Conservation (phyloP, 2,888 invertebrate species). For the Diaprepes abbreviatus region DNA sequence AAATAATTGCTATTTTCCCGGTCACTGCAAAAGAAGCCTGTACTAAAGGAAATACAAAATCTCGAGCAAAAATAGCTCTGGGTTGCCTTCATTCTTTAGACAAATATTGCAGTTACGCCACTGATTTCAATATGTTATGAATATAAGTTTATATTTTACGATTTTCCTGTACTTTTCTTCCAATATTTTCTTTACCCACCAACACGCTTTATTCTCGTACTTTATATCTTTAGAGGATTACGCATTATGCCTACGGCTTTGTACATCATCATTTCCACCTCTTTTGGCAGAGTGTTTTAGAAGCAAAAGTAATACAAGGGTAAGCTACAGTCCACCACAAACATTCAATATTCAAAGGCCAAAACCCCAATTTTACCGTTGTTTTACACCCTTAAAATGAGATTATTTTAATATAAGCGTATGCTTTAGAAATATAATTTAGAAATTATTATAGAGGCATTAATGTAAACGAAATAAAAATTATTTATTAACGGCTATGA, state of each 20-base stretch:
- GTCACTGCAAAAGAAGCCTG: too few relatives aligned
- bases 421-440: neutral
- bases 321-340: slow-evolving; percentile 5
- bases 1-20: too few relatives aligned
- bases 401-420: neutral
- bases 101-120: too few relatives aligned
- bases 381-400: slow-evolving; percentile 2
- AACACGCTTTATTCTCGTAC: neutral
- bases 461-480: neutral
- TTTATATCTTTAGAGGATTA: neutral
- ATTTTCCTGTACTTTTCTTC: neutral
- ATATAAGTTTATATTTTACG: neutral
- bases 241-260: neutral
- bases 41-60: too few relatives aligned
- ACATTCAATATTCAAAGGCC: slow-evolving; percentile 9
- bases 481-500: neutral
- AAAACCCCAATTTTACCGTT: slow-evolving; percentile 10
- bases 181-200: neutral
- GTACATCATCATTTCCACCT: neutral
- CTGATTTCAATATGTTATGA: too few relatives aligned
- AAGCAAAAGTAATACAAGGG: neutral
- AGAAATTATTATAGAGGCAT: neutral
- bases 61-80: too few relatives aligned
- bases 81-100: too few relatives aligned
- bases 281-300: slow-evolving; percentile 2